Conservation (phyloP, 2,113 vertebrate genomes). For the Tonatia bakeri region DNA sequence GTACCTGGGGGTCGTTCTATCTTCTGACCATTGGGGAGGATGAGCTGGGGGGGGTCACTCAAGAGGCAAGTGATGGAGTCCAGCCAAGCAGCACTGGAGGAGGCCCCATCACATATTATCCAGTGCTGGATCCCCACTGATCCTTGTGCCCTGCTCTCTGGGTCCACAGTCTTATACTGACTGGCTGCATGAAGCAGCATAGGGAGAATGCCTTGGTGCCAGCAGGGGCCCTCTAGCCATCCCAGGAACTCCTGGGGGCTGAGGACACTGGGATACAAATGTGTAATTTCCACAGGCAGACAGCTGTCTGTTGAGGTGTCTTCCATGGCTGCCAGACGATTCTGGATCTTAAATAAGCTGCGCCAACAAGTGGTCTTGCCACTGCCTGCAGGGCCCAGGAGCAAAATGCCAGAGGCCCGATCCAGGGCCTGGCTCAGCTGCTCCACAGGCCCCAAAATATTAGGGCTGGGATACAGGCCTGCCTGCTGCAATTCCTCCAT, state of each 20-base stretch:
- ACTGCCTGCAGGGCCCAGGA: constrained; percentile 86
- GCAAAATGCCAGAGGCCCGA: constrained; percentile 77
- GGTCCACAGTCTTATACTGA: not conserved
- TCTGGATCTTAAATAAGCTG: constrained; percentile 81
- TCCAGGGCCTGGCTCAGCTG: constrained; percentile 82
- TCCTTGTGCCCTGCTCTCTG: not conserved
- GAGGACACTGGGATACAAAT: constrained; percentile 86
- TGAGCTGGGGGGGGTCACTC: constrained; percentile 71
- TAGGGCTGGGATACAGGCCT: constrained; percentile 68
- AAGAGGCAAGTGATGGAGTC: constrained; percentile 83
- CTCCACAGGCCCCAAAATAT: constrained; percentile 71
- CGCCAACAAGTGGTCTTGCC: constrained; percentile 87
- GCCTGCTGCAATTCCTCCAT: constrained; percentile 77
- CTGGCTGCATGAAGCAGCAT: constrained; percentile 37
- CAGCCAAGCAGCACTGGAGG: constrained; percentile 81
- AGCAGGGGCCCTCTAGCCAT: constrained; percentile 63
- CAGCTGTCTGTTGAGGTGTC: not conserved
- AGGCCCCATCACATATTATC: constrained; percentile 87
- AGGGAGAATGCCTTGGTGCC: constrained; percentile 80
- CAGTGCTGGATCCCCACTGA: constrained; percentile 74
- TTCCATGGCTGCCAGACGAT: constrained; percentile 71
- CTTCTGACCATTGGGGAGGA: constrained; percentile 82
- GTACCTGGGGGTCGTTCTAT: constrained; percentile 68
- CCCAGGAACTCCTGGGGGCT: constrained; percentile 84
- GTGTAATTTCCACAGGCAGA: constrained; percentile 76